Evolutionary conservation across 1,140 invertebrate species (phyloP).

Genomic region (Thaumetopoea pityocampa): DNA sequence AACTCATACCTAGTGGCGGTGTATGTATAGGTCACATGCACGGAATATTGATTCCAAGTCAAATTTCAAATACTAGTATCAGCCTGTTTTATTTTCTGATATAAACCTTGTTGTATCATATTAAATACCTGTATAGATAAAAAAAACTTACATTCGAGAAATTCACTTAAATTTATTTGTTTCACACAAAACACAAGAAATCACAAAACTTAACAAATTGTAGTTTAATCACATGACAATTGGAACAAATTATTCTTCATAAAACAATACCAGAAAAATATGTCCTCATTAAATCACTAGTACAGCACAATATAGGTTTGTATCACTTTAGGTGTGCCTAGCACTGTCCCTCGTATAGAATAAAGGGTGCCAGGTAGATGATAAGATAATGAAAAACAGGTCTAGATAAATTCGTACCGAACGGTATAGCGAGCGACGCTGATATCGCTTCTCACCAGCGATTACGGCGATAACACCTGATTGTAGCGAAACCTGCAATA

Average conservation of each 20-base stretch:
- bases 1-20: no score
- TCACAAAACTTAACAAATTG: not conserved
- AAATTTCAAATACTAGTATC: not conserved
- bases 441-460: conserved; percentile 56
- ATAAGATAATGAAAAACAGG: conserved; percentile 72
- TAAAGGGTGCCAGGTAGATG: conserved; percentile 56
- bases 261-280: not conserved
- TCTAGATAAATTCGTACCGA: conserved; percentile 69
- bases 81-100: no score
- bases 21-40: no score
- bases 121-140: not conserved
- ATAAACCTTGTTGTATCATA: no score
- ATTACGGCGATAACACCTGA: conserved; percentile 56
- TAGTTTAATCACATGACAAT: conserved; percentile 13
- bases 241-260: not conserved
- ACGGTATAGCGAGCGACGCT: conserved; percentile 42
- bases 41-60: no score
- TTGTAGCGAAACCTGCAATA: conserved; percentile 34
- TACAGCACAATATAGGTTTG: not conserved
- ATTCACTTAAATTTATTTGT: not conserved
- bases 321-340: conserved; percentile 32
- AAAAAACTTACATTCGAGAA: conserved; percentile 8
- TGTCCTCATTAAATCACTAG: not conserved
- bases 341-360: conserved; percentile 48
- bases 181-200: not conserved